These are phyloP conservation scores for Lumbricus terrestris DNA, from an alignment of 2,888 invertebrate genomes.

Conservation along the genomic window DNA sequence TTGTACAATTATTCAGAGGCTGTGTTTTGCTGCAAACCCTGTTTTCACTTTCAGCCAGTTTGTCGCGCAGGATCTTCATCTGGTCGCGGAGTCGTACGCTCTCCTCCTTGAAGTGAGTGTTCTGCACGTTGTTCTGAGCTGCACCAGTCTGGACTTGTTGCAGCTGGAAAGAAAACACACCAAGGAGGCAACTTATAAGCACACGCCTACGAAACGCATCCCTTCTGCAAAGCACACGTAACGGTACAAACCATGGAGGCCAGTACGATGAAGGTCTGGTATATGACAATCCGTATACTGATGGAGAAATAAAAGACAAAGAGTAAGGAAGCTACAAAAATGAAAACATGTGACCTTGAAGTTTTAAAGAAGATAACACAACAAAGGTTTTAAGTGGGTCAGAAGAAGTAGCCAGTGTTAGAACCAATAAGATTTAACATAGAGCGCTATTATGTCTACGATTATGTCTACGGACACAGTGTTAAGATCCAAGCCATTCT, in stretches of 20 bases:
- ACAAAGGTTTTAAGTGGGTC: no score
- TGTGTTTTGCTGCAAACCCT: constrained; percentile 52
- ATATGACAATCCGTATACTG: neutral
- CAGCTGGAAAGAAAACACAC: constrained; percentile 49
- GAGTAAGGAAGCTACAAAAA: no score
- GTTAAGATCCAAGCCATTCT: no score
- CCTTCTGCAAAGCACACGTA: neutral
- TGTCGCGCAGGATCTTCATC: constrained; percentile 59
- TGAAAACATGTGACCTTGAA: no score
- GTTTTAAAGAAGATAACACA: neutral
- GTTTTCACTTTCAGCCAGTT: constrained; percentile 62
- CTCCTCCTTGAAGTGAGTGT: constrained; percentile 61
- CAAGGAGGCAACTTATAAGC: neutral
- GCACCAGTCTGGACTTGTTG: constrained; percentile 63
- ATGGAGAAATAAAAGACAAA: neutral
- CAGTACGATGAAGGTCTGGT: no score
- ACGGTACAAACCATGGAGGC: neutral
- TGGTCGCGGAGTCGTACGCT: constrained; percentile 60
- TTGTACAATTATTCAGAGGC: neutral
- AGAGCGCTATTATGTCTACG: no score
- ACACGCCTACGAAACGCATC: neutral
- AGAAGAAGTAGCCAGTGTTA: no score
- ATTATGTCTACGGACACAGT: no score
- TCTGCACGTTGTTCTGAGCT: constrained; percentile 61
- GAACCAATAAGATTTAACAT: no score